A percentile compares a stretch with the other conserved stretches of the same genome.
Conservation (phyloP, 2,797 vertebrate species). For the Buceros bicornis region DNA sequence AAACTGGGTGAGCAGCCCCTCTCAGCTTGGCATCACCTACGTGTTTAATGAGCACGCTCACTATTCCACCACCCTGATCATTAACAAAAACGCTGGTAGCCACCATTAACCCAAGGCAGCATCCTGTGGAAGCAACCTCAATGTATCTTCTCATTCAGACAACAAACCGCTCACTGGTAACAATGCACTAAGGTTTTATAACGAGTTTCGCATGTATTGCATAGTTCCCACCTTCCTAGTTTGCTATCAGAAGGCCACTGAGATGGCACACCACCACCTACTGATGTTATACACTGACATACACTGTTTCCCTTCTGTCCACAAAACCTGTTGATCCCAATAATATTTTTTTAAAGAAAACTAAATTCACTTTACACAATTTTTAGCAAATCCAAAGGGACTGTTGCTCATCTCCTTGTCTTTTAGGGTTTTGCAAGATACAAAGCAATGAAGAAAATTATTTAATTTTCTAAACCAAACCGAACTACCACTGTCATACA, state of each 20-base stretch:
- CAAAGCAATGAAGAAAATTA: background rate
- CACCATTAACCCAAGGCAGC: background rate
- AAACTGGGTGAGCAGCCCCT: background rate
- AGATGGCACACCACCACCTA: background rate
- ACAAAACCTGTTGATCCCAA: background rate
- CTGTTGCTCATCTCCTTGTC: background rate
- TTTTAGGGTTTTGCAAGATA: background rate
- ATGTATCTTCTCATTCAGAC: background rate
- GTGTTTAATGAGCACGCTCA: rapidly evolving
- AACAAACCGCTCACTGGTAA: background rate
- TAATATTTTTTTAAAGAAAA: background rate
- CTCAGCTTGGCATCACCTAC: background rate
- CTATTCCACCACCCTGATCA: background rate
- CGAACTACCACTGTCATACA: background rate
- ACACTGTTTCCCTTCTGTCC: background rate
- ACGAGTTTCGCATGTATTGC: background rate
- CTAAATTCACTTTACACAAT: background rate
- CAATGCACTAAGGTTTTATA: background rate
- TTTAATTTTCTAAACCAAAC: background rate
- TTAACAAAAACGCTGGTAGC: background rate
- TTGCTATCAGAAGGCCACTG: background rate
- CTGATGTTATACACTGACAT: background rate
- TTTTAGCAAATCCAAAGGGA: background rate
- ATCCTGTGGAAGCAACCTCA: background rate
- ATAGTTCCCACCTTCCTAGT: background rate